Evolutionary conservation across 2,113 vertebrate genomes (phyloP).

Genomic region (Gnathonemus longibarbis): DNA sequence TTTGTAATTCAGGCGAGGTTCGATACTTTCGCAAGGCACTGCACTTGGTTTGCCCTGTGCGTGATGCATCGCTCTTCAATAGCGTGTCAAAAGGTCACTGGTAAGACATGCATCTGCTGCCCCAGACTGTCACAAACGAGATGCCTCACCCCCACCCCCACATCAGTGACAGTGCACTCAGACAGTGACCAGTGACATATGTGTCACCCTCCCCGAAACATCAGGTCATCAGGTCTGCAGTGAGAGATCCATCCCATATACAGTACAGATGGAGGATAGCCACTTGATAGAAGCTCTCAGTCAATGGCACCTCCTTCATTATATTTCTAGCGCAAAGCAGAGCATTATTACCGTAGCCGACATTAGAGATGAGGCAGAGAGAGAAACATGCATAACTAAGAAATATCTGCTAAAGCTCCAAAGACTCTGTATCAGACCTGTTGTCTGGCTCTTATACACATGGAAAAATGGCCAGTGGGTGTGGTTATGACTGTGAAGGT

Average conservation of each 20-base stretch:
- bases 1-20: not conserved
- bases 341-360: not conserved
- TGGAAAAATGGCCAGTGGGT: not conserved
- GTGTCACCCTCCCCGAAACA: not conserved
- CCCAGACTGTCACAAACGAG: not conserved
- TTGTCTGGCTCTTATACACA: not conserved
- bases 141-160: not conserved
- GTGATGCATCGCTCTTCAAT: not conserved
- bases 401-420: not conserved
- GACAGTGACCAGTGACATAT: not conserved
- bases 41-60: not conserved
- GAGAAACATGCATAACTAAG: not conserved
- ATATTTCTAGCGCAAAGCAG: not conserved
- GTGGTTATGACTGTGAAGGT: not conserved
- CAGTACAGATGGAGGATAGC: not conserved
- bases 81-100: not conserved
- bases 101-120: not conserved
- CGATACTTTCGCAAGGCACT: not conserved
- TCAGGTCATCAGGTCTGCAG: not conserved
- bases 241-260: not conserved
- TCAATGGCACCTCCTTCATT: not conserved
- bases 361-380: not conserved
- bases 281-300: not conserved
- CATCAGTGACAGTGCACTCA: not conserved
- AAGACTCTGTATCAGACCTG: not conserved